Base-by-base conservation (phyloP, 2,888 invertebrate species). In the Ephialtes manifestator region DNA sequence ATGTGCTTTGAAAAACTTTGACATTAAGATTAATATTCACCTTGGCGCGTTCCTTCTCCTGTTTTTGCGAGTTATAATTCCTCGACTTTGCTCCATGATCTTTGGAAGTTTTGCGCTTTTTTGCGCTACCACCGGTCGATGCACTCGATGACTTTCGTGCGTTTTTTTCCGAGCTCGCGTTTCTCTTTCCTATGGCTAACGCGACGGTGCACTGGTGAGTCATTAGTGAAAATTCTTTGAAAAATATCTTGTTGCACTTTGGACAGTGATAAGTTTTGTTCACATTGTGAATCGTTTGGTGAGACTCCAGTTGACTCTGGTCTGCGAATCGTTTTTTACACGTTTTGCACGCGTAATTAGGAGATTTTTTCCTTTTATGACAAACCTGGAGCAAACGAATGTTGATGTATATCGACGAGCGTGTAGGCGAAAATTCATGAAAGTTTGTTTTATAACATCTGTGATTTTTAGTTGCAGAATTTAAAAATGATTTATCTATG, bases 221-320 rank as follows among this genome's bases (percentile, higher is more conserved):
- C 70, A 91, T 86, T 2, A 93, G 68, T 8, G 92, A 92, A 48
- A 91, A 89, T 84, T 92, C 92, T 88, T 92, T 93, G 86, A 93
- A 93, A 84, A 93, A 93, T 80, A 93, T 90, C 63, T 93, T 93
- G 81, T 93, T 92, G 84, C 93, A 93, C 55, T 91, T 91, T 20
- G 90, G 87, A 81, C 93, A 93, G 76, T 91, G 93, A 87, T 91
- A 93, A 60, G 92, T 91, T 86, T 90, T 92, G 63, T 90, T 89
- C 4, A 92, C 88, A 1, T 86, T 85, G 75, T 93, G 92, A 63
- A 89, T 89, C 51, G 91, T 90, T 67, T 91, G 90, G 81, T 93
- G 92, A n/a, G 84, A 48, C 77, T 90, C 90, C 11, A 88, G 89
- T 31, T 87, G 72, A 18, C 71, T 86, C 72, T 92, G 92, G 13